Percentiles rank a stretch among this genome's conserved stretches.
Conservation (phyloP, 2,797 vertebrate species). For the Sparus aurata region DNA sequence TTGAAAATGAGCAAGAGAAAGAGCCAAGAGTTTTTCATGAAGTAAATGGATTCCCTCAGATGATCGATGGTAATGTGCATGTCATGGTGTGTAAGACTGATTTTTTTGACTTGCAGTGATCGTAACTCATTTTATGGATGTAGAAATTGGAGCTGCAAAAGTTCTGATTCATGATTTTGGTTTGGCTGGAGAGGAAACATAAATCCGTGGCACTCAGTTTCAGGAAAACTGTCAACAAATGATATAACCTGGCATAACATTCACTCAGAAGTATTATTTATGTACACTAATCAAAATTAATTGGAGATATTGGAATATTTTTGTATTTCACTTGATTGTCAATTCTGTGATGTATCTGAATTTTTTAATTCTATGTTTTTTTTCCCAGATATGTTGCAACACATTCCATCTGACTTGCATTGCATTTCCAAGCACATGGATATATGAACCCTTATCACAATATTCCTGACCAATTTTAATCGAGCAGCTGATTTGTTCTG, state of each 20-base stretch:
- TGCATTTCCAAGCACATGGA: too few species aligned
- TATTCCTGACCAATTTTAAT: too few species aligned
- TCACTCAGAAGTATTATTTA: background rate
- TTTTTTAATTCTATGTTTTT: too few species aligned
- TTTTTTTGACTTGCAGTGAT: background rate
- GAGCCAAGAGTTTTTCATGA: background rate
- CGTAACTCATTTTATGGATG: background rate
- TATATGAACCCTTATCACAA: too few species aligned
- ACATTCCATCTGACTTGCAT: too few species aligned
- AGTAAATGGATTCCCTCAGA: background rate
- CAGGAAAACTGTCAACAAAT: background rate
- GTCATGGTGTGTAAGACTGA: background rate
- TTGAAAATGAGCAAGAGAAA: background rate
- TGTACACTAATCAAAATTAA: background rate
- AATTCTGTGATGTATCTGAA: too few species aligned
- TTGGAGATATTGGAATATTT: too few species aligned
- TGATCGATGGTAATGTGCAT: background rate
- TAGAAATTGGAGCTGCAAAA: background rate
- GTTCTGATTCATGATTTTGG: too few species aligned
- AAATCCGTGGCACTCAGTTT: background rate
- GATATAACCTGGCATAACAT: background rate
- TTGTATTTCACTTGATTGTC: too few species aligned
- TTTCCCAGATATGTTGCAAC: too few species aligned
- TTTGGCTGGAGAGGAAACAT: too few species aligned
- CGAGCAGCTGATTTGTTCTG: too few species aligned